Evolutionary conservation across 2,797 vertebrate genomes (phyloP), one percentile per base, ranked within the genome.

Genomic region (Enteromius argenteus): DNA sequence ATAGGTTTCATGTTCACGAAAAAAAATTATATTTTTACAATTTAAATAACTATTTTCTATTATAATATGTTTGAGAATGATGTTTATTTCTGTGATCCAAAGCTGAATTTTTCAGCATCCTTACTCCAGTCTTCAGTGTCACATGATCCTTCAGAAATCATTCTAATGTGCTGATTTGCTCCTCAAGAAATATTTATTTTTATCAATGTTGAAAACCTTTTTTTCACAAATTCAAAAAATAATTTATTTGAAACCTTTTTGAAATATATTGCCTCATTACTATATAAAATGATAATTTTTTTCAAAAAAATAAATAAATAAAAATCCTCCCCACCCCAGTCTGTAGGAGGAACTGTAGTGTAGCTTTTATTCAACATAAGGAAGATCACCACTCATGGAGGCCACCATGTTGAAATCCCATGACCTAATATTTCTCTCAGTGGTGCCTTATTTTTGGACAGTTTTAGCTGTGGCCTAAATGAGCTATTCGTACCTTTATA

Each of bases 391-490:
- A 17, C 42, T 49, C 27, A 64, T 15, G 14, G 60, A 8, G 60
- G 14, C 14, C 27, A 6, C 60, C 14, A 30, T 6, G 23, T 21
- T 64, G 23, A 62, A 58, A 62, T 78, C 58, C 60, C 39, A 78
- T 78, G 76, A 64, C 76, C 39, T 64, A 64, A 17, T 64, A 46
- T 60, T 46, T 30, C 76, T 68, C 66, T 39, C 35, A 39, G 35
- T 37, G 2, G 35, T 67, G 19, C 10, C 19, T 53, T 35, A n/a
- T 56, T n/a, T 74, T 74, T 8, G 6, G 11, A n/a, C 49, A 7
- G 4, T 35, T 74, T 71, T 44, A 23, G 13, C 14, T 17, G 13
- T 27, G 39, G n/a, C 11, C 39, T 71, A 15, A 44, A 44, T 71
- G 3, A 71, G 14, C 39, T 27, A 71, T 46, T 46, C 19, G 21